Evolutionary conservation across 2,888 invertebrate species (phyloP).

Genomic region (Calameuta filiformis): DNA sequence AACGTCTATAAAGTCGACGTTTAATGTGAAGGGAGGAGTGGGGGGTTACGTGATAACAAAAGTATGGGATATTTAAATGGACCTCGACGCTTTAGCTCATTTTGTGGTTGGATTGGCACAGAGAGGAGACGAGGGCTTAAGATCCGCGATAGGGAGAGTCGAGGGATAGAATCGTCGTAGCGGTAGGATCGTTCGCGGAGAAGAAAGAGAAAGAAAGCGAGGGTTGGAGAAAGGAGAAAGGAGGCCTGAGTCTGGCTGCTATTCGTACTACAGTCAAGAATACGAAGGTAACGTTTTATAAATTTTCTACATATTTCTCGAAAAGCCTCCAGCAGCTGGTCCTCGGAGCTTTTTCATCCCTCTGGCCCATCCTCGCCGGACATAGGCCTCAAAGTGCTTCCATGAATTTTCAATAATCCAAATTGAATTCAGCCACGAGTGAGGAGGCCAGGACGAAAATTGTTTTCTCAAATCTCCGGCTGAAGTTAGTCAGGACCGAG

Average conservation of each 20-base stretch:
- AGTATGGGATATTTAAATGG: neutral
- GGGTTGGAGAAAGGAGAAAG: constrained; percentile 17
- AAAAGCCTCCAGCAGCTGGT: neutral
- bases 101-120: neutral
- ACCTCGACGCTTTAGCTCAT: neutral
- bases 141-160: constrained; percentile 11
- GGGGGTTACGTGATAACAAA: neutral
- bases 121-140: neutral
- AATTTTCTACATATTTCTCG: constrained; percentile 24
- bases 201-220: neutral
- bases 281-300: constrained; percentile 27
- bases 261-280: neutral
- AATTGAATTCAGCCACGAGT: constrained; percentile 47
- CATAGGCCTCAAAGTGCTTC: constrained; percentile 37
- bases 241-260: neutral
- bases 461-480: constrained; percentile 1
- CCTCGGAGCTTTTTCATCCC: neutral
- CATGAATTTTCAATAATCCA: constrained; percentile 59
- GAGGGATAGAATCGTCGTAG: constrained; percentile 9
- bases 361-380: constrained; percentile 36
- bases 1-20: neutral
- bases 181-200: neutral
- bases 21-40: neutral
- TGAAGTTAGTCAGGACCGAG: neutral
- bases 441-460: neutral